Base-by-base conservation (phyloP, 2,113 vertebrate species). In the Leptosomus discolor region DNA sequence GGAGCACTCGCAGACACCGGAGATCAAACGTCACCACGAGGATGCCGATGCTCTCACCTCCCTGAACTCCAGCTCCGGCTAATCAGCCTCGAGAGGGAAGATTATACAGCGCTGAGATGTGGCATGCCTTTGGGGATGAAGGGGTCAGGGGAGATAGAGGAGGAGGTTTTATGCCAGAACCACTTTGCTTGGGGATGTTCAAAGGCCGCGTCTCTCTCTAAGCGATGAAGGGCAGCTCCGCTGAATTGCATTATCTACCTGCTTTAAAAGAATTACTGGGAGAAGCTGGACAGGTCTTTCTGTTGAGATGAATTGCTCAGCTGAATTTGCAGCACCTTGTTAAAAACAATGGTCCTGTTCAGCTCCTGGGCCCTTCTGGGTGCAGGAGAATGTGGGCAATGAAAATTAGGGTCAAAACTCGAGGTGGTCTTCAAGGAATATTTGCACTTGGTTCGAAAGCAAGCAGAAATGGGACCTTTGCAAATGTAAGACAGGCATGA, bases 71-170 rank as follows among this genome's bases (percentile, higher is more conserved):
- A 36, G 81, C 74, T 83, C 89, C 0, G 18, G 71, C 30, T 92
- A 93, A 96, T 97, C 94, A 88, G 75, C 85, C 88, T 74, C 0
- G 0, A 88, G 88, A 95, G 64, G 29, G 71, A 73, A 77, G 89
- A 95, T 94, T 71, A 91, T 21, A 80, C 58, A 27, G 83, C 0
- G 0, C 83, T 17, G 71, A 53, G 86, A 60, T 48, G 82, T 34
- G 70, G 48, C 78, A 56, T 75, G 56, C 57, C 74, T 82, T 13
- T 0, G 2, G 48, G 90, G 78, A 73, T 70, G 67, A 80, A 90
- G 86, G 43, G 89, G 91, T 91, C 80, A 51, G 86, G 76, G 41
- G 63, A 84, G 93, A 96, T 84, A n/a, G 82, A 90, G 82, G 85
- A 96, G 88, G 94, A 95, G 92, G 24, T 24, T 88, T 94, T 80